phyloP scores from a whole-genome alignment of 2,797 vertebrate species.

The Crypturellus tataupa region DNA sequence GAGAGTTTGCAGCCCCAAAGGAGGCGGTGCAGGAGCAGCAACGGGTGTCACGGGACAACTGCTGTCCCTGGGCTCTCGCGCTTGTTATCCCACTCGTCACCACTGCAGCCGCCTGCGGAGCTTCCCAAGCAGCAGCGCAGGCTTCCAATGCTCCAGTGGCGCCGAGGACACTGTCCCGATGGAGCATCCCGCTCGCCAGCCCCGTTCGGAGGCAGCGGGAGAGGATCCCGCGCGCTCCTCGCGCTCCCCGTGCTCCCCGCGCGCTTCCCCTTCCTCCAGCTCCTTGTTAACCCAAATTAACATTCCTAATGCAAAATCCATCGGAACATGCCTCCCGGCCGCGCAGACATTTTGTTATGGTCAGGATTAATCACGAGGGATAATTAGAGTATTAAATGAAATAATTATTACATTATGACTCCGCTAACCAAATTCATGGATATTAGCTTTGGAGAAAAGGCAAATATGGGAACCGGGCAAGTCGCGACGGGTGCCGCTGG shows the following conservation, averaged over 20 bases:
- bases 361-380: constrained; percentile 72
- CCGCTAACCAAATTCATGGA: constrained; percentile 61
- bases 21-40: too few relatives aligned
- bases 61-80: too few relatives aligned
- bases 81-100: too few relatives aligned
- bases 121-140: rapidly evolving
- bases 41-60: too few relatives aligned
- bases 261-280: constrained; percentile 41
- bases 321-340: constrained; percentile 70
- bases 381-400: constrained; percentile 74
- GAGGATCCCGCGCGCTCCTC: neutral
- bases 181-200: neutral
- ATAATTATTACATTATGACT: constrained; percentile 69
- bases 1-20: too few relatives aligned
- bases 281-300: constrained; percentile 64
- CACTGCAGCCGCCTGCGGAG: neutral
- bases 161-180: rapidly evolving
- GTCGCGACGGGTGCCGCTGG: constrained; percentile 34
- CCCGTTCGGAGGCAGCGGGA: neutral
- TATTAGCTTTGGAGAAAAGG: constrained; percentile 54
- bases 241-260: neutral
- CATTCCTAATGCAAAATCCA: constrained; percentile 47
- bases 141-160: rapidly evolving
- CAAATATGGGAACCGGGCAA: constrained; percentile 8
- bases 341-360: constrained; percentile 50